These are phyloP conservation scores for Archips crataeganus DNA, from an alignment of 2,888 invertebrate genomes.

Conservation along the genomic window DNA sequence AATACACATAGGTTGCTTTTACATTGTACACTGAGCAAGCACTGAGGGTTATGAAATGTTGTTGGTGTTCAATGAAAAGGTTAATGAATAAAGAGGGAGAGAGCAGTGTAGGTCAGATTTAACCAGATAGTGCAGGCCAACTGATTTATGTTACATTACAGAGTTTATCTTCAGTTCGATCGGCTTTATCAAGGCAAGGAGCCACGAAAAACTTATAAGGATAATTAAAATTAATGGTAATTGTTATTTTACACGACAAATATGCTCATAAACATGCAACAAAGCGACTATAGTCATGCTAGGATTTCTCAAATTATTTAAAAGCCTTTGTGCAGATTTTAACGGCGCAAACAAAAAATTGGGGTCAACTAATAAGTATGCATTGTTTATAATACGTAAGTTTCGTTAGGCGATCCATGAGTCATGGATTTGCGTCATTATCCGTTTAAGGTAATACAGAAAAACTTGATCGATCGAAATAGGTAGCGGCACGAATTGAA, in stretches of 20 bases:
- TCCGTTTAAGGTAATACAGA: conserved; percentile 54
- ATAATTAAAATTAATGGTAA: conserved; percentile 26
- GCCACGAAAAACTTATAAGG: conserved; percentile 15
- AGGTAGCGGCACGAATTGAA: conserved; percentile 49
- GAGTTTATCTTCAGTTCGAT: not conserved
- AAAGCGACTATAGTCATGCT: conserved; percentile 42
- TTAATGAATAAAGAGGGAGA: conserved; percentile 12
- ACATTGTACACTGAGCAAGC: not conserved
- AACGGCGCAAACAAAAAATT: conserved; percentile 37
- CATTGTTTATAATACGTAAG: conserved; percentile 61
- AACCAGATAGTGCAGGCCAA: conserved; percentile 30
- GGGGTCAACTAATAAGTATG: conserved; percentile 49
- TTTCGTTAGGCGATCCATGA: conserved; percentile 57
- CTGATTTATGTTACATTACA: not conserved
- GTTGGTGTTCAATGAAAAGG: conserved; percentile 2
- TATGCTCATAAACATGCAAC: conserved; percentile 42
- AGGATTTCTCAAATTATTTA: conserved; percentile 26
- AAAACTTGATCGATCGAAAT: conserved; percentile 57
- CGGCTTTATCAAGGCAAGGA: not conserved
- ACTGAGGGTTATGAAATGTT: not conserved
- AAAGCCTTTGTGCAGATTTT: conserved; percentile 1
- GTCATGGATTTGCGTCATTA: conserved; percentile 71
- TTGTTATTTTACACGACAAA: not conserved
- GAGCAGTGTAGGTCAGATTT: conserved; percentile 33
- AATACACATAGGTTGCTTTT: not conserved